Base-by-base conservation (phyloP, 1,140 invertebrate genomes). In the Pristionchus pacificus region DNA sequence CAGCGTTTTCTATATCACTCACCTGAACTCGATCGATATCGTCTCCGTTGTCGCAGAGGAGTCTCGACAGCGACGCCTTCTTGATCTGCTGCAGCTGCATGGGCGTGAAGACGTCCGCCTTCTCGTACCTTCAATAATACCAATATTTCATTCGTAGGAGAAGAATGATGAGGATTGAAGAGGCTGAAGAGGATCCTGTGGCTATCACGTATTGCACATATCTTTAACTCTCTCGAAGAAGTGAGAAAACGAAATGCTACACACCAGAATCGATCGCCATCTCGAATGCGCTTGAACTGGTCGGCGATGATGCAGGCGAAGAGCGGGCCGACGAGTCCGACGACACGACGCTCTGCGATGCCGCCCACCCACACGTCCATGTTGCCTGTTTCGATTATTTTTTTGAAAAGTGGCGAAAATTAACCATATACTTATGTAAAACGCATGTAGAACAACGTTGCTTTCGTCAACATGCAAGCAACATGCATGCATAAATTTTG, bases 91-190 rank as follows among this genome's bases (percentile, higher is more conserved):
- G 78, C 62, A 92, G 79, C 85, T 93, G 92, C 30, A 82, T 65
- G 19, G 89, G 88, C 72, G 88, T 90, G 79, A 97, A 97, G 0
- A 90, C 87, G 0, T 89, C 87, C 0, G 91, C 89, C 85, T 91
- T 95, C 86, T 97, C 93, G 83, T 97, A 96, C 90, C 91, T 97
- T 82, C 96, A n/a, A n/a, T n/a, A n/a, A n/a, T n/a, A n/a, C n/a
- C n/a, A n/a, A n/a, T n/a, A n/a, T n/a, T n/a, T n/a, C n/a, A n/a
- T n/a, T n/a, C n/a, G n/a, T n/a, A n/a, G n/a, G n/a, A n/a, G n/a
- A n/a, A n/a, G n/a, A n/a, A n/a, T n/a, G n/a, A n/a, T n/a, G n/a
- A n/a, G n/a, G n/a, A n/a, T n/a, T n/a, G n/a, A n/a, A n/a, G n/a
- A n/a, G n/a, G n/a, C n/a, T n/a, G n/a, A n/a, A n/a, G n/a, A n/a